Evolutionary conservation across 1,140 invertebrate species (phyloP).

Genomic region (Liolophura sinensis): DNA sequence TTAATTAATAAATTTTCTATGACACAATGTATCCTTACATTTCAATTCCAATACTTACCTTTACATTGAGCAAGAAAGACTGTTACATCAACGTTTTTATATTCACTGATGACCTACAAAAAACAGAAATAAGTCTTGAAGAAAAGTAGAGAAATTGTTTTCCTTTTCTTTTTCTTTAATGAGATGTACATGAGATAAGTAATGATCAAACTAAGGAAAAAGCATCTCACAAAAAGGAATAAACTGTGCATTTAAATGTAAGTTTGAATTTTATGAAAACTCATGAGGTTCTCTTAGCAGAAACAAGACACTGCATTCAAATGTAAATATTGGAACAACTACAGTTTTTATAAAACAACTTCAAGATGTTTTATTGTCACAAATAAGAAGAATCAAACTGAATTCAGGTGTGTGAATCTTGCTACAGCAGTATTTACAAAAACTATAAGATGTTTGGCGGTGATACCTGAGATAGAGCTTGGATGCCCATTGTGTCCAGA

Average conservation of each 20-base stretch:
- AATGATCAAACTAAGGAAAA: no score
- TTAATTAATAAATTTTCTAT: no score
- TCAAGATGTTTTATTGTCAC: constrained; percentile 9
- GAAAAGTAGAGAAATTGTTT: no score
- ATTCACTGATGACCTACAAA: constrained; percentile 44
- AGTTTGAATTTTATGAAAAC: no score
- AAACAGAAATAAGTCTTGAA: constrained; percentile 7
- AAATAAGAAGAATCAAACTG: neutral
- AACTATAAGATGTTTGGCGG: neutral
- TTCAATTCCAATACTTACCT: constrained; percentile 26
- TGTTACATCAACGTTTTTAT: constrained; percentile 45
- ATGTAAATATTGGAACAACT: constrained; percentile 9
- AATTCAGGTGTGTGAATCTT: neutral
- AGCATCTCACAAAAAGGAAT: no score
- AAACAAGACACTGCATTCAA: no score
- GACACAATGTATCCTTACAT: no score
- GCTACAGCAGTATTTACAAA: neutral
- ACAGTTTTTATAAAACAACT: constrained; percentile 13
- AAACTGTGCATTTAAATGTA: no score
- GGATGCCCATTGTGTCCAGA: constrained; percentile 29
- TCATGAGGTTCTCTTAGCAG: no score
- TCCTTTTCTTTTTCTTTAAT: no score
- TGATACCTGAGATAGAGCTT: constrained; percentile 22
- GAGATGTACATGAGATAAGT: no score
- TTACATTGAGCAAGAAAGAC: constrained; percentile 48